phyloP scores from a whole-genome alignment of 2,888 invertebrate genomes.

The Chrysina gloriosa region DNA sequence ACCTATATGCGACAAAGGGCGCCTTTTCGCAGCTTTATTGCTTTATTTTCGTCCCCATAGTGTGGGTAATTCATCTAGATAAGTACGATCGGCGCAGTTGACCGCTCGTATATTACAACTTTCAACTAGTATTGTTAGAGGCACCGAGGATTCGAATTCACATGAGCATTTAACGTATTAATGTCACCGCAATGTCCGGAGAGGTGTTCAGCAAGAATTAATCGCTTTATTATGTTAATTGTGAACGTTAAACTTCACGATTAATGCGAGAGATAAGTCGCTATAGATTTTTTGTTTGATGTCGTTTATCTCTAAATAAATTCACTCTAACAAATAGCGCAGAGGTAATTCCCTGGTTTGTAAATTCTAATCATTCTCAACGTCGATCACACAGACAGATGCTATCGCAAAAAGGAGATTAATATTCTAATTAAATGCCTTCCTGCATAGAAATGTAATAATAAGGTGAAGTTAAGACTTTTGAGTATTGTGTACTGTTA shows the following conservation, averaged over 20 bases:
- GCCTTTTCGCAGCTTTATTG: neutral
- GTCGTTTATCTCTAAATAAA: too few relatives aligned
- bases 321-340: too few relatives aligned
- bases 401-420: too few relatives aligned
- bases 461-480: too few relatives aligned
- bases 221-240: neutral
- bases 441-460: too few relatives aligned
- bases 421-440: too few relatives aligned
- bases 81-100: neutral
- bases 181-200: neutral
- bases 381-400: too few relatives aligned
- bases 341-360: too few relatives aligned
- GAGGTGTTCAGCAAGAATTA: neutral
- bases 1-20: too few relatives aligned
- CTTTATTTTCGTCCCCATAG: neutral
- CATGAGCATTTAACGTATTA: neutral
- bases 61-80: neutral
- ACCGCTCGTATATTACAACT: neutral
- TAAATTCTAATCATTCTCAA: too few relatives aligned
- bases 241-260: neutral
- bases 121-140: neutral
- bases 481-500: too few relatives aligned
- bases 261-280: neutral
- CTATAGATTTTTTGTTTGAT: too few relatives aligned
- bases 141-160: neutral